These are phyloP conservation scores for Drosophila hamatofila DNA, from an alignment of 2,888 invertebrate genomes.

Conservation along the genomic window DNA sequence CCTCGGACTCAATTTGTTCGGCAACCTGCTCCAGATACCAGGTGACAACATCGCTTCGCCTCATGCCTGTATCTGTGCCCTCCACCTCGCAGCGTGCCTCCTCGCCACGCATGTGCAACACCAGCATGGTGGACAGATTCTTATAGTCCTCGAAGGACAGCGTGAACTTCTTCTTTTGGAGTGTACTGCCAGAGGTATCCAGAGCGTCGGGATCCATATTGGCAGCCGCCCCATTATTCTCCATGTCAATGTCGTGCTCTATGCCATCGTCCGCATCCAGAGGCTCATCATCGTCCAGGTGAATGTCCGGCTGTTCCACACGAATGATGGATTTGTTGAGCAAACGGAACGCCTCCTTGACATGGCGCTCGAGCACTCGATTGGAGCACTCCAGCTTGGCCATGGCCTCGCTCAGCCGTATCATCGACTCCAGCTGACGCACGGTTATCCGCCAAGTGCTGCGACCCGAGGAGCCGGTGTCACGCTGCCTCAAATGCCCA, in stretches of 20 bases:
- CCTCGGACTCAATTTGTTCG: conserved; percentile 95
- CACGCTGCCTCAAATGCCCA: conserved; percentile 93
- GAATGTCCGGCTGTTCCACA: conserved; percentile 98
- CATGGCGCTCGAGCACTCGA: conserved; percentile 94
- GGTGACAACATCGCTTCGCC: conserved; percentile 92
- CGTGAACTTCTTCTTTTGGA: conserved; percentile 90
- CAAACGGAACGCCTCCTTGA: conserved; percentile 95
- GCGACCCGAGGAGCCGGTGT: conserved; percentile 89
- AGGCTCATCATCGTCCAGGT: conserved; percentile 92
- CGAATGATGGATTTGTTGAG: conserved; percentile 98
- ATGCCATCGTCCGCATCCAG: conserved; percentile 84
- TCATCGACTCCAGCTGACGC: conserved; percentile 97
- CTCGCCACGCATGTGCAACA: conserved; percentile 94
- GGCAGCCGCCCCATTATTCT: conserved; percentile 76
- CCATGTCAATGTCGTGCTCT: conserved; percentile 87
- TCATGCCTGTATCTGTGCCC: conserved; percentile 89
- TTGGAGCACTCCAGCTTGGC: conserved; percentile 98
- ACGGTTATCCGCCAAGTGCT: conserved; percentile 98
- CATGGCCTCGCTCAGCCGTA: conserved; percentile 98
- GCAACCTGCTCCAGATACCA: conserved; percentile 97
- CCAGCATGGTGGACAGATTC: conserved; percentile 94
- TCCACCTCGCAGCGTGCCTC: conserved; percentile 90
- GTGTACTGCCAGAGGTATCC: conserved; percentile 50
- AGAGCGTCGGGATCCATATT: conserved; percentile 47
- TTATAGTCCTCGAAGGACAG: conserved; percentile 98